phyloP scores from a whole-genome alignment of 1,140 invertebrate species.

The Phymorhynchus buccinoides region DNA sequence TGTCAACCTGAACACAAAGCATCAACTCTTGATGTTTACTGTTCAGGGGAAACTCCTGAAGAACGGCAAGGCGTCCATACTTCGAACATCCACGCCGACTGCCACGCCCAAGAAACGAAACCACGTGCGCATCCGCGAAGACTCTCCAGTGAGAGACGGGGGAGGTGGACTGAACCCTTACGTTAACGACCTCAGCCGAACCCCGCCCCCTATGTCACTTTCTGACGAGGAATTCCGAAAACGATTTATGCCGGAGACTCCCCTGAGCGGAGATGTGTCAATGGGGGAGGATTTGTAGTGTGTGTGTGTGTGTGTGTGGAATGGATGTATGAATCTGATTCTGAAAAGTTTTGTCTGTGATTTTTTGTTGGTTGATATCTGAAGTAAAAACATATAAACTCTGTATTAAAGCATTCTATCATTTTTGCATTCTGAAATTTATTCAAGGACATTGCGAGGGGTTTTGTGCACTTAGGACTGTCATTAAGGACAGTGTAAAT shows the following conservation, averaged over 20 bases:
- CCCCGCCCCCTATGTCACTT: slow-evolving; percentile 46
- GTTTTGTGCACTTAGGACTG: too few species aligned
- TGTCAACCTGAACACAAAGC: too few species aligned
- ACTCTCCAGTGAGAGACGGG: slow-evolving; percentile 42
- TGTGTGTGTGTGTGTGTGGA: too few species aligned
- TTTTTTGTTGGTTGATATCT: too few species aligned
- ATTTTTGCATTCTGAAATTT: too few species aligned
- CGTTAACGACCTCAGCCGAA: slow-evolving; percentile 14
- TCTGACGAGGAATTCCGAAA: slow-evolving; percentile 52
- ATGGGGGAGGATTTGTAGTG: not conserved
- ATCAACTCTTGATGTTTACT: too few species aligned
- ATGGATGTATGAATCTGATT: too few species aligned
- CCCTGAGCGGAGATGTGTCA: slow-evolving; percentile 36
- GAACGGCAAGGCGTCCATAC: slow-evolving; percentile 40
- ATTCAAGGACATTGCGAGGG: too few species aligned
- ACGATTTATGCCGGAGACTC: slow-evolving; percentile 50
- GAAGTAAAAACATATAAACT: too few species aligned
- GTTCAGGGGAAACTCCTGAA: slow-evolving; percentile 11
- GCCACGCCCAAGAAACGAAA: slow-evolving; percentile 51
- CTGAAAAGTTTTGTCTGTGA: too few species aligned
- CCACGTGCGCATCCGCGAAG: slow-evolving; percentile 57
- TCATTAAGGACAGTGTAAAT: too few species aligned
- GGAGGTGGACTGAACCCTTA: slow-evolving; percentile 14
- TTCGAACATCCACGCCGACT: slow-evolving; percentile 38
- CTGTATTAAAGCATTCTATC: too few species aligned